These are phyloP conservation scores for Tragelaphus imberbis DNA, from an alignment of 2,113 vertebrate genomes.

Conservation along the genomic window DNA sequence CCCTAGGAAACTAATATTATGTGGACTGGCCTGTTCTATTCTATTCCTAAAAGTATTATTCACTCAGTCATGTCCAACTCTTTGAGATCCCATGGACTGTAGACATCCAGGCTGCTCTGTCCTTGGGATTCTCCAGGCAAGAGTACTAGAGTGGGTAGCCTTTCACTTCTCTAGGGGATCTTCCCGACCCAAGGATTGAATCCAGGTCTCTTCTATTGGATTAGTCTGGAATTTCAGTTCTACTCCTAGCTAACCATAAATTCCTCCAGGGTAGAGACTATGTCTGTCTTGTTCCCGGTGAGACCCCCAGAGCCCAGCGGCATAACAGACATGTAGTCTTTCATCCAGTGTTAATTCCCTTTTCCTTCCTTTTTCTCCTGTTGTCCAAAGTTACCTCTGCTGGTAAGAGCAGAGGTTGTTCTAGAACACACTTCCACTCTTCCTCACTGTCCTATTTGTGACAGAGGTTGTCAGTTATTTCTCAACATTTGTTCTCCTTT, in stretches of 20 bases:
- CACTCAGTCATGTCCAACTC: rapidly evolving
- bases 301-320: neutral
- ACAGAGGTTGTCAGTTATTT: neutral
- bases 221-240: neutral
- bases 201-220: neutral
- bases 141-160: neutral
- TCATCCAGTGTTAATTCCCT: neutral
- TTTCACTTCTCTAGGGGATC: neutral
- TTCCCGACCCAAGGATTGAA: neutral
- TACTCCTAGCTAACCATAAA: neutral
- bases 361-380: neutral
- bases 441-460: neutral
- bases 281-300: neutral
- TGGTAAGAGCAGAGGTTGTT: neutral
- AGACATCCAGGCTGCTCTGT: neutral
- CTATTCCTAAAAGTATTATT: neutral
- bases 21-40: neutral
- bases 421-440: neutral
- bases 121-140: neutral
- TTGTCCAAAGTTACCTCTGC: neutral
- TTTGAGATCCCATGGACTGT: neutral
- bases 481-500: neutral
- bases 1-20: neutral
- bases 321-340: neutral
- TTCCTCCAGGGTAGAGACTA: neutral